Evolutionary conservation across 2,797 vertebrate species (phyloP).

Genomic region (Eulemur albifrons): DNA sequence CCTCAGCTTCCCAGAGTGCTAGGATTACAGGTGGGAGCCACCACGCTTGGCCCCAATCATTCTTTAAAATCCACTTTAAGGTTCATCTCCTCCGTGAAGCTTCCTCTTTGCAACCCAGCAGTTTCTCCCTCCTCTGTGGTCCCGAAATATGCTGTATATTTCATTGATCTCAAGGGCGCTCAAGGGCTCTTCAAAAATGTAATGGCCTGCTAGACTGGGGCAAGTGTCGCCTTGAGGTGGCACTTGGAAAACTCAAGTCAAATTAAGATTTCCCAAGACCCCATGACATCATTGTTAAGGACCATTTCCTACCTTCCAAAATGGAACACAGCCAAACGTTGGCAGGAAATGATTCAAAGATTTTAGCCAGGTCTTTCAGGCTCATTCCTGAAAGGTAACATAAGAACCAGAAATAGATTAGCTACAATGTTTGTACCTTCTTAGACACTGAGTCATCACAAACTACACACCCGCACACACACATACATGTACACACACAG

Average conservation of each 20-base stretch:
- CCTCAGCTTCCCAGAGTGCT: background rate
- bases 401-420: conserved; percentile 61
- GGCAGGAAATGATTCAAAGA: conserved; percentile 65
- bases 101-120: background rate
- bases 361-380: conserved; percentile 1
- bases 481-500: background rate
- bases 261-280: background rate
- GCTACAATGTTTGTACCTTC: conserved; percentile 51
- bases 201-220: background rate
- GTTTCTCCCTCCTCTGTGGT: background rate
- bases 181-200: background rate
- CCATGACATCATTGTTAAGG: conserved; percentile 25
- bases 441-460: conserved; percentile 71
- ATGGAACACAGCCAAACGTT: background rate
- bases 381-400: conserved; percentile 69
- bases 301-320: conserved; percentile 11
- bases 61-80: background rate
- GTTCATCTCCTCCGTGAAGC: background rate
- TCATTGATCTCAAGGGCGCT: background rate
- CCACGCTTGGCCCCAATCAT: background rate
- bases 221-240: background rate
- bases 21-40: background rate
- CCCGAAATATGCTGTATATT: background rate
- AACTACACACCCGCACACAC: background rate
- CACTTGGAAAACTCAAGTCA: background rate